Conservation (phyloP, 2,888 invertebrate genomes). For the Lasioglossum leucozonium region DNA sequence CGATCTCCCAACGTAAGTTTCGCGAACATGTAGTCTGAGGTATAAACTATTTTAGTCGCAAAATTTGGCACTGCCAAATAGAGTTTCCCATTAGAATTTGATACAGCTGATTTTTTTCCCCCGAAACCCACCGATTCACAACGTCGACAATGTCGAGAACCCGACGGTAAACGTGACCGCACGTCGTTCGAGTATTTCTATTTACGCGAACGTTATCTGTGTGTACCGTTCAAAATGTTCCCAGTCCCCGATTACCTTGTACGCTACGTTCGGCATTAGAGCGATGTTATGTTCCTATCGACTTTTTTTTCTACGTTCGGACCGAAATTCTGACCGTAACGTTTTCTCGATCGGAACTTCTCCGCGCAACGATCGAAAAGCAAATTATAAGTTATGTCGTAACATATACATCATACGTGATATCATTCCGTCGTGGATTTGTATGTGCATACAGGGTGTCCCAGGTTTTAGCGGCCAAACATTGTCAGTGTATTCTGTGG, state of each 20-base stretch:
- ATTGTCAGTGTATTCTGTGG: constrained; percentile 2
- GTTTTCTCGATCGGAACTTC: not conserved
- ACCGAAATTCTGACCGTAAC: constrained; percentile 15
- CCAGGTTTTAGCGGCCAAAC: constrained; percentile 6
- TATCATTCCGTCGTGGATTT: constrained; percentile 25
- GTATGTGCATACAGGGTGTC: constrained; percentile 5
- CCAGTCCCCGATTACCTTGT: constrained; percentile 37
- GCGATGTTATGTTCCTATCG: constrained; percentile 49
- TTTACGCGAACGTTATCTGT: constrained; percentile 44
- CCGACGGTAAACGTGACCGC: constrained; percentile 28
- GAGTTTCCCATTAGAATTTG: constrained; percentile 60
- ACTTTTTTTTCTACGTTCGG: constrained; percentile 25
- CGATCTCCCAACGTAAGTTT: constrained; percentile 80
- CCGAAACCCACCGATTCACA: constrained; percentile 34
- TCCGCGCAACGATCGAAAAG: constrained; percentile 7
- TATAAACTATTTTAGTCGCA: constrained; percentile 78
- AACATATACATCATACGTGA: constrained; percentile 11
- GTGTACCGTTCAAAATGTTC: constrained; percentile 38
- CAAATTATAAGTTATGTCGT: constrained; percentile 34
- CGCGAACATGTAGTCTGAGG: constrained; percentile 56
- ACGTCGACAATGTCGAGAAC: constrained; percentile 32
- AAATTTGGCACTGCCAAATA: constrained; percentile 74
- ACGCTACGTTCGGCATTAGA: constrained; percentile 45
- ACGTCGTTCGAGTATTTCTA: constrained; percentile 37
- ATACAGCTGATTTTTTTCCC: constrained; percentile 51